Conservation (phyloP, 1,140 invertebrate genomes). For the Cotesia chilonis region DNA sequence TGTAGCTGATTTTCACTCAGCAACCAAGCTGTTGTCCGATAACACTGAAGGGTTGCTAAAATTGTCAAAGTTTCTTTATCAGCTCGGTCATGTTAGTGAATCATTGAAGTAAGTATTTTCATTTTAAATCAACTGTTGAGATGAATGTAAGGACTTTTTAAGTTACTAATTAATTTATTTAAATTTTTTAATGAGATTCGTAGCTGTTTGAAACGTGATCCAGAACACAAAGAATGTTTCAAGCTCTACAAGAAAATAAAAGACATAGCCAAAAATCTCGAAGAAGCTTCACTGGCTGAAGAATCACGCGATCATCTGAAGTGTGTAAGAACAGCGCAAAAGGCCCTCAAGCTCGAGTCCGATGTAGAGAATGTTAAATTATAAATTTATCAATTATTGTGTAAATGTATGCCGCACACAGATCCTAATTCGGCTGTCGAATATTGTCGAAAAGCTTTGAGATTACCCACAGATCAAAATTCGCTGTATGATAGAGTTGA, state of each 20-base stretch:
- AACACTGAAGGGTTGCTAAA: slow-evolving; percentile 91
- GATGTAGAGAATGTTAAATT: slow-evolving; percentile 78
- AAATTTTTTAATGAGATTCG: slow-evolving; percentile 81
- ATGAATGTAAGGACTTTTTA: too few relatives aligned
- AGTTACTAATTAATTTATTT: neutral
- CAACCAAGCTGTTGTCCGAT: slow-evolving; percentile 90
- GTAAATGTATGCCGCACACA: slow-evolving; percentile 73
- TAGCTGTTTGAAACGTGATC: slow-evolving; percentile 97
- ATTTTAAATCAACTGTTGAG: slow-evolving; percentile 43
- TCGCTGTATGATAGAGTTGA: slow-evolving; percentile 92
- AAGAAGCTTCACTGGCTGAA: slow-evolving; percentile 75
- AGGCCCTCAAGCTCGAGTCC: slow-evolving; percentile 75
- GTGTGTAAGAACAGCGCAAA: slow-evolving; percentile 79
- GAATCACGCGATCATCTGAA: slow-evolving; percentile 76
- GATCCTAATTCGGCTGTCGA: slow-evolving; percentile 69
- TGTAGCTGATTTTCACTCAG: slow-evolving; percentile 88
- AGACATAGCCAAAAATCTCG: slow-evolving; percentile 89
- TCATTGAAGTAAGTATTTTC: slow-evolving; percentile 77
- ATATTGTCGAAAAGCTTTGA: slow-evolving; percentile 83
- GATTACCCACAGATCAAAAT: slow-evolving; percentile 79
- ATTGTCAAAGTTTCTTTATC: too few relatives aligned
- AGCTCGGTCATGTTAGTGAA: slow-evolving; percentile 90
- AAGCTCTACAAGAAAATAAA: slow-evolving; percentile 97
- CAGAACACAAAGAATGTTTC: slow-evolving; percentile 96
- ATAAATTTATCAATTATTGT: slow-evolving; percentile 77